A percentile compares a stretch with the other conserved stretches of the same genome.
Evolutionary conservation across 2,888 invertebrate species (phyloP).

Genomic region (Polydrusus tereticollis): DNA sequence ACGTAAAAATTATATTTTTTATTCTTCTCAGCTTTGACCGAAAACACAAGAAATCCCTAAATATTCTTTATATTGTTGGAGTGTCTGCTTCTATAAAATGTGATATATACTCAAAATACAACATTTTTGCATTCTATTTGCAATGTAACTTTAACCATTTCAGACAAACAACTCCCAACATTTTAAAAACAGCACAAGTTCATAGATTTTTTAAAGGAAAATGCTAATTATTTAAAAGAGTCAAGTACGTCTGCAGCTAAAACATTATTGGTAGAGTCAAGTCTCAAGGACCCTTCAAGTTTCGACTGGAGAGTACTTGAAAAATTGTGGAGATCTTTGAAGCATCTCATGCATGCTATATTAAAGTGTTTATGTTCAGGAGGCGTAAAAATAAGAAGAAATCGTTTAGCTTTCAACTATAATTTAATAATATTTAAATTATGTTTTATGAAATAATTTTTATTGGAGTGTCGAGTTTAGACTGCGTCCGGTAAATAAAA

Average conservation of each 20-base stretch:
- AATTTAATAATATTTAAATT: background rate
- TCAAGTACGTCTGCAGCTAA: constrained; percentile 27
- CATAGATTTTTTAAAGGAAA: background rate
- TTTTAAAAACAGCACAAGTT: background rate
- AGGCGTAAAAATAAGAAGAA: constrained; percentile 20
- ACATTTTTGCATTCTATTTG: too few relatives aligned
- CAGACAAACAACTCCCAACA: background rate
- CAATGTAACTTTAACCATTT: too few relatives aligned
- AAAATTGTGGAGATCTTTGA: constrained; percentile 39
- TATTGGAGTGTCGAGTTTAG: background rate
- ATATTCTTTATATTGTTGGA: too few relatives aligned
- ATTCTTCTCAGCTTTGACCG: too few relatives aligned
- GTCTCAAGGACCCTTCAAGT: constrained; percentile 31
- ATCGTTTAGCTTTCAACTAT: constrained; percentile 30
- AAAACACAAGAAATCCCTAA: too few relatives aligned
- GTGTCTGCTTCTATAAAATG: too few relatives aligned
- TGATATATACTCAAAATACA: too few relatives aligned
- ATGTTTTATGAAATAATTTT: background rate
- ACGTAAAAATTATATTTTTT: too few relatives aligned
- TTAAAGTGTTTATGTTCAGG: constrained; percentile 34
- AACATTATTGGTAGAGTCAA: constrained; percentile 44
- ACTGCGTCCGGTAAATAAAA: too few relatives aligned
- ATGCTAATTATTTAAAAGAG: constrained; percentile 28
- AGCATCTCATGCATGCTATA: constrained; percentile 39
- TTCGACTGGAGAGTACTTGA: constrained; percentile 33